Conservation (phyloP, 1,140 invertebrate species). For the Cydia strobilella region DNA sequence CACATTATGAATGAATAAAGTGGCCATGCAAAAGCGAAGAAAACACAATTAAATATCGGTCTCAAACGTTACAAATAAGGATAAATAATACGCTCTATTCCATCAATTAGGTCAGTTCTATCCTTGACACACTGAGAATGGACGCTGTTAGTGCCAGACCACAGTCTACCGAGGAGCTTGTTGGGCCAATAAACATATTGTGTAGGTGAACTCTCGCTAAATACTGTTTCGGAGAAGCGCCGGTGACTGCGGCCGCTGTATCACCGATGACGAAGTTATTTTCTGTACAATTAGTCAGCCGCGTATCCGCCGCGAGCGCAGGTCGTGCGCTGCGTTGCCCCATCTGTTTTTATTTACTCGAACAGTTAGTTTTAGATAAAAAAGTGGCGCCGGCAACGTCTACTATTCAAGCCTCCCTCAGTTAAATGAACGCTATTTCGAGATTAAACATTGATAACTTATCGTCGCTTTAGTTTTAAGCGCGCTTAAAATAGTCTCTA, state of each 20-base stretch:
- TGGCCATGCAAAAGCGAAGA: neutral
- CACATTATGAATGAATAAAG: too few species aligned
- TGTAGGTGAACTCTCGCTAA: conserved; percentile 22
- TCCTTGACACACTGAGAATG: conserved; percentile 25
- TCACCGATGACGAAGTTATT: conserved; percentile 76
- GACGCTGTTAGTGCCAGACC: neutral
- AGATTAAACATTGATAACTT: conserved; percentile 24
- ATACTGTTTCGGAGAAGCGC: conserved; percentile 69
- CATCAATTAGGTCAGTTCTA: conserved; percentile 19
- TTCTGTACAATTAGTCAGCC: conserved; percentile 78
- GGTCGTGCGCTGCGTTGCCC: conserved; percentile 41
- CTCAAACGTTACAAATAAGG: neutral
- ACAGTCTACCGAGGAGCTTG: neutral
- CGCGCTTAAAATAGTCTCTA: conserved; percentile 19
- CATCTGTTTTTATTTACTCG: conserved; percentile 34
- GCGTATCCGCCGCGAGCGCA: conserved; percentile 68
- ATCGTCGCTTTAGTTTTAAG: neutral
- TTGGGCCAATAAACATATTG: conserved; percentile 14
- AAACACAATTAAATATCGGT: neutral
- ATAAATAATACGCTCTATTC: neutral
- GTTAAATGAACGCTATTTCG: neutral
- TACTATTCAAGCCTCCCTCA: conserved; percentile 1
- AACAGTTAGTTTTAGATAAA: conserved; percentile 34
- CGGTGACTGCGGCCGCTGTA: conserved; percentile 69
- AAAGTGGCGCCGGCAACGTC: conserved; percentile 7